phyloP scores from a whole-genome alignment of 1,140 invertebrate species.

The Halesus radiatus region DNA sequence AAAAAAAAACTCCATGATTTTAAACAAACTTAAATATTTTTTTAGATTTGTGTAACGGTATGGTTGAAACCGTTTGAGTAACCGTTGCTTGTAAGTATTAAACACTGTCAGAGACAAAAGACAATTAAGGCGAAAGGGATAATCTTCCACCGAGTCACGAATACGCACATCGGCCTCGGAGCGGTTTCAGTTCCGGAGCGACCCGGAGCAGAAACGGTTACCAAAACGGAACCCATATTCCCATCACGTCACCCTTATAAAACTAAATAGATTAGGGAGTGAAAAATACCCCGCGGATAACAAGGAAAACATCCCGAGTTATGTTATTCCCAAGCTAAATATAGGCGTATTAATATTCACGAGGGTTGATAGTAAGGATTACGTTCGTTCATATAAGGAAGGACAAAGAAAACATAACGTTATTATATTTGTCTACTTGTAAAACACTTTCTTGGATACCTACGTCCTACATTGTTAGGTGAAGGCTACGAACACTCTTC shows the following conservation, averaged over 20 bases:
- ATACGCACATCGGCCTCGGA: neutral
- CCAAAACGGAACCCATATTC: neutral
- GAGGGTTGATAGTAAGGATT: no score
- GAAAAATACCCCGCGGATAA: neutral
- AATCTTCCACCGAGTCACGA: neutral
- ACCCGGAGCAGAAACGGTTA: no score
- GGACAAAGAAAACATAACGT: no score
- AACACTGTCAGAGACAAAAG: slow-evolving; percentile 2
- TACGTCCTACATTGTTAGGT: no score
- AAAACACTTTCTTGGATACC: no score
- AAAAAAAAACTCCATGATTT: no score
- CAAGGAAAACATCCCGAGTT: neutral
- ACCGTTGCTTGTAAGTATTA: slow-evolving; percentile 5
- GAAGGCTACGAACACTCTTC: no score
- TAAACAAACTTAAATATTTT: no score
- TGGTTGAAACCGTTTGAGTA: neutral
- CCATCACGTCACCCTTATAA: slow-evolving; percentile 9
- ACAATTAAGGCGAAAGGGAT: slow-evolving; percentile 23
- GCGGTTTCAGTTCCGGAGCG: neutral
- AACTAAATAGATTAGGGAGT: slow-evolving; percentile 8
- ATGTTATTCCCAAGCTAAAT: neutral
- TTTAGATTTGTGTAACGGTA: neutral
- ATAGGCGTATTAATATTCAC: no score
- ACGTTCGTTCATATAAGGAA: no score
- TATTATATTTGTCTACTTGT: no score